Base-by-base conservation (phyloP, 2,888 invertebrate species). In the Cyclophora albipunctata region DNA sequence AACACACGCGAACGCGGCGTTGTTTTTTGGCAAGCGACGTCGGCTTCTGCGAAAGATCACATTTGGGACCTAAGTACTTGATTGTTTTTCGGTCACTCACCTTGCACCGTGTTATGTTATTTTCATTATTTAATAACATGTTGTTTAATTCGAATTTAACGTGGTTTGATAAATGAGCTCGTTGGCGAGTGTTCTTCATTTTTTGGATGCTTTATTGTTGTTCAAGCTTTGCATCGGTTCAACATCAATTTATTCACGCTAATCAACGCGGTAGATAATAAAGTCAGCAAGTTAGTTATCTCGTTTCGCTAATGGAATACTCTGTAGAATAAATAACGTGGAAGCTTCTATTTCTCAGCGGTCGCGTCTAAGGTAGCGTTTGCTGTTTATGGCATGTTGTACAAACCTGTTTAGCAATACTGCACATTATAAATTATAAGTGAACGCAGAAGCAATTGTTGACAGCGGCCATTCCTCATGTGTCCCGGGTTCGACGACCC, bases 51-150 rank as follows among this genome's bases (percentile, higher is more conserved):
- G 84, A 86, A 87, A 75, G 81, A 84, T 84, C 81, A 75, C 78
- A 74, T 80, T 84, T 72, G 72, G 78, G 71, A 75, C 75, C 80
- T 81, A 81, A 84, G 84, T 84, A 78, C 79, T 71, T 74, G 84
- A 84, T 86, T 87, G 84, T 84, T 81, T 82, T 74, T 73, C 81
- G 87, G 86, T 81, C 85, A 78, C 53, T 81, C 73, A 70, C 84
- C 86, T 68, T 60, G 54, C 52, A 58, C 62, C 61, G 66, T 63
- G 66, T 71, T 77, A 75, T 75, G 71, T 76, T 73, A 66, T 70
- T 72, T 76, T 43, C 77, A 71, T 74, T 71, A 68, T 20, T 20
- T 20, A 20, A 20, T 64, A 69, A 71, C 74, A 68, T 70, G 70
- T 68, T 73, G 71, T 72, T 73, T 70, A 63, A 67, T 69, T 68